Evolutionary conservation across 2,113 vertebrate genomes (phyloP).

Genomic region (Stegostoma tigrinum): DNA sequence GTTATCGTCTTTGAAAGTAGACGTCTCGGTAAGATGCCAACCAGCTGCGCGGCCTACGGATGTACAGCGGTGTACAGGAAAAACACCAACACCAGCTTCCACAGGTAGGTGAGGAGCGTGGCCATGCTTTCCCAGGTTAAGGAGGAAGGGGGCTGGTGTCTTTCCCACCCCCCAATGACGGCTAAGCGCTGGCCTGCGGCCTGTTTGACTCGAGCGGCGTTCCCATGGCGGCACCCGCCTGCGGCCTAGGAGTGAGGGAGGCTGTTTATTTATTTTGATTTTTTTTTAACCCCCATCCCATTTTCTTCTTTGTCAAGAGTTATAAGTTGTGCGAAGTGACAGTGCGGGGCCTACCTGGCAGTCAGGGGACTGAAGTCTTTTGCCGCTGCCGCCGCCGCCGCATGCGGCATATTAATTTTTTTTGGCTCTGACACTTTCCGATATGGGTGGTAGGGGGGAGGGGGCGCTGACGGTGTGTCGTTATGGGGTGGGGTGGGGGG

Average conservation of each 20-base stretch:
- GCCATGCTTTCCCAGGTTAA: neutral
- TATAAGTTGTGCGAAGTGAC: neutral
- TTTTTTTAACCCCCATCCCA: neutral
- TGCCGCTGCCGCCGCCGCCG: neutral
- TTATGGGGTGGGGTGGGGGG: too few relatives aligned
- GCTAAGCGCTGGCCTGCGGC: neutral
- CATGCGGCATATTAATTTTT: neutral
- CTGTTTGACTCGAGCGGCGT: neutral
- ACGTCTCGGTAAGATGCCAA: neutral
- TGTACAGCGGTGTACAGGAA: conserved; percentile 25
- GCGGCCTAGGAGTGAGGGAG: neutral
- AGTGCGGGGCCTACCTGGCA: conserved; percentile 18
- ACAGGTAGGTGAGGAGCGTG: neutral
- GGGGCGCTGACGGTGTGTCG: too few relatives aligned
- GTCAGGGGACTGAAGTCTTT: neutral
- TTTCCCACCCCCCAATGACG: neutral
- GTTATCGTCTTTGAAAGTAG: neutral
- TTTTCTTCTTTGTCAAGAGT: neutral
- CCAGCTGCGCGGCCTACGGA: conserved; percentile 32
- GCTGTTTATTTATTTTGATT: neutral
- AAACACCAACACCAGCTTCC: conserved; percentile 33
- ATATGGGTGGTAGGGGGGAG: neutral
- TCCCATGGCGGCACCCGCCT: neutral
- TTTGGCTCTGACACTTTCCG: neutral
- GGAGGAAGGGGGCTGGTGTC: neutral